Evolutionary conservation across 2,888 invertebrate species (phyloP), one percentile per base, ranked within the genome.

Genomic region (Caenorhabditis macrosperma): DNA sequence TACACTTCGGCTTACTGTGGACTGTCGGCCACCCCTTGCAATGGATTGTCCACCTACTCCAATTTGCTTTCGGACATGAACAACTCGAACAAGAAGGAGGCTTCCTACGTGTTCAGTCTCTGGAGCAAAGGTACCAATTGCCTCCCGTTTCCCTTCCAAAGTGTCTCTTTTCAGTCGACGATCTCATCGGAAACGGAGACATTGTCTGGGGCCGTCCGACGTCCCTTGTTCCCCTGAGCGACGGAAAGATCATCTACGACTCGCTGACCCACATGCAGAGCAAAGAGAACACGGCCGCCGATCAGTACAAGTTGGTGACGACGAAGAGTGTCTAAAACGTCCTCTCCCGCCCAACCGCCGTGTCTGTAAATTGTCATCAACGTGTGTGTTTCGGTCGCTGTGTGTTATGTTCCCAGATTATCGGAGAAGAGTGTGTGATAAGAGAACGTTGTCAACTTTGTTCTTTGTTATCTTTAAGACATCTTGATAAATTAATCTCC

Each of bases 171-270:
- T 50, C 59, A 86, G 86, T 69, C 35, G 87, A 88, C 57, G 82
- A 87, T 24, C 72, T 88, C 24, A 88, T 88, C 55, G 71, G 80
- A 69, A 82, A 83, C 82, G 66, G 78, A 9, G 82, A 86, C 63
- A 55, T 72, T n/a, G 84, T 84, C 1, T 88, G 87, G 87, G 86
- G 84, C 10, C 63, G 80, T 24, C 83, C 86, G 2, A 88, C 87
- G 9, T 80, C 83, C 2, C 57, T 85, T 6, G 84, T 88, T 30
- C 86, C 87, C 10, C 61, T 75, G 20, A 78, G 80, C 24, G 80
- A 81, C 44, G 81, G 17, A 28, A 71, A 75, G 35, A 61, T 76
- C 30, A 63, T 78, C 7, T 87, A 86, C 52, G 66, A 59, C 2
- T 35, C 46, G 0, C 78, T 81, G 26, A 81, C 82, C 22, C 87